These are phyloP conservation scores for Henricia sp. DNA, from an alignment of 53 echinoderm and acorn worm genomes.

Conservation along the genomic window DNA sequence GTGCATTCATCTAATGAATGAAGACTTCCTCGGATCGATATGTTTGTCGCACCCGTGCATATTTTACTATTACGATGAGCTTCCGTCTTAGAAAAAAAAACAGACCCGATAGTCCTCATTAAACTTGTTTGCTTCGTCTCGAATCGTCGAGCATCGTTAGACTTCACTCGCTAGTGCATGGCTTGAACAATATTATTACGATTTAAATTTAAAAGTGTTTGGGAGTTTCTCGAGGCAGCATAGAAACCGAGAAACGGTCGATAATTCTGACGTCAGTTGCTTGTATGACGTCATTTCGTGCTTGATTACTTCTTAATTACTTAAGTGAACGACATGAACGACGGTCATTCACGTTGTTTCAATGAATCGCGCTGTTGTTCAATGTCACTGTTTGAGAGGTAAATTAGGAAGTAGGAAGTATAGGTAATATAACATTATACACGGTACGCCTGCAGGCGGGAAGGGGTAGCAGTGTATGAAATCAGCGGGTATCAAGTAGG, in stretches of 20 bases:
- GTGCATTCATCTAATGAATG: neutral
- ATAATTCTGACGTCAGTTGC: conserved; percentile 7
- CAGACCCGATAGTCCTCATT: too few species aligned
- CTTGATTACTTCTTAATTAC: neutral
- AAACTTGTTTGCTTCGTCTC: neutral
- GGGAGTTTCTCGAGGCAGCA: neutral
- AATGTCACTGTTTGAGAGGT: too few species aligned
- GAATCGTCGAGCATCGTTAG: neutral
- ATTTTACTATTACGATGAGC: neutral
- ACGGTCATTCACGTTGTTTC: too few species aligned
- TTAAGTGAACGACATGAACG: too few species aligned
- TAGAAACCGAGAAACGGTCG: neutral
- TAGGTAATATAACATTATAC: too few species aligned
- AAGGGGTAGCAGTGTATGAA: too few species aligned
- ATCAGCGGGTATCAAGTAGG: too few species aligned
- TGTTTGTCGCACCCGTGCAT: neutral
- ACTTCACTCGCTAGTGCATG: neutral
- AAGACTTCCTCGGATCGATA: conserved; percentile 1
- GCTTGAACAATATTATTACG: neutral
- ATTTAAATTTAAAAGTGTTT: neutral
- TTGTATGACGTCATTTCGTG: neutral
- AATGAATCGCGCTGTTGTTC: too few species aligned
- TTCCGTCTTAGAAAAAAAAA: neutral
- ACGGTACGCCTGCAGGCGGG: too few species aligned
- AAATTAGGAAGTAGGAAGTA: too few species aligned